Base-by-base conservation (phyloP, 1,140 invertebrate species). In the Tyrophagus putrescentiae region DNA sequence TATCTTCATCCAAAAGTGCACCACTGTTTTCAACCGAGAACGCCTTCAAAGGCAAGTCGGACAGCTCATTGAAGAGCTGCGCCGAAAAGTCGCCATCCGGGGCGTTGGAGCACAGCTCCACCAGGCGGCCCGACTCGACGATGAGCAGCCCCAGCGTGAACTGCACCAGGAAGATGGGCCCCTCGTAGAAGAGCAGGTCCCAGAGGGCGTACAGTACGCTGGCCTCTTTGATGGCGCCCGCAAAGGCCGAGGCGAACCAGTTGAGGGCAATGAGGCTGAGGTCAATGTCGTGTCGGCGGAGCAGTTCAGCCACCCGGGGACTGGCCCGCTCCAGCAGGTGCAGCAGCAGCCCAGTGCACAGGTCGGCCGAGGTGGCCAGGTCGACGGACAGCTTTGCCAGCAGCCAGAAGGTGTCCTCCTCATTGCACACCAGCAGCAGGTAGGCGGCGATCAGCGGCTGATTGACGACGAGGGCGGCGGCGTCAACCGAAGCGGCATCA, bases 361-460 rank as follows among this genome's bases (percentile, higher is more conserved):
- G 42, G 27, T 60, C 57, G 42, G 42, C 29, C 16, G 29, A n/a
- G n/a, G 52, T 9, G 33, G 57, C 58, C 9, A 98, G 76, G 75
- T 98, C 93, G 80, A 98, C 94, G 9, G 98, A 90, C 68, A 98
- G 91, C 13, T 90, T 87, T 67, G 87, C 85, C 87, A 98, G 90
- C 74, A 96, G 85, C 95, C 95, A 98, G 77, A 98, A 99, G 52
- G 89, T 82, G 76, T 97, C 92, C 76, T 98, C 95, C 77, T 99
- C 95, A 75, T 97, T 93, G 75, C 98, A 80, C 53, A 98, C 80
- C 0, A 99, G 76, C 60, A 99, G 74, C 27, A 99, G 75, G 45
- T 87, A 91, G n/a, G 93, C 91, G 41, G 86, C 91, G 71, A 97
- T 93, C 1, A 61, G n/a, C 11, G 57, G 28, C 7, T 52, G 27